Evolutionary conservation across 2,888 invertebrate species (phyloP), one percentile per base, ranked within the genome.

Genomic region (Leptopilina myrica): DNA sequence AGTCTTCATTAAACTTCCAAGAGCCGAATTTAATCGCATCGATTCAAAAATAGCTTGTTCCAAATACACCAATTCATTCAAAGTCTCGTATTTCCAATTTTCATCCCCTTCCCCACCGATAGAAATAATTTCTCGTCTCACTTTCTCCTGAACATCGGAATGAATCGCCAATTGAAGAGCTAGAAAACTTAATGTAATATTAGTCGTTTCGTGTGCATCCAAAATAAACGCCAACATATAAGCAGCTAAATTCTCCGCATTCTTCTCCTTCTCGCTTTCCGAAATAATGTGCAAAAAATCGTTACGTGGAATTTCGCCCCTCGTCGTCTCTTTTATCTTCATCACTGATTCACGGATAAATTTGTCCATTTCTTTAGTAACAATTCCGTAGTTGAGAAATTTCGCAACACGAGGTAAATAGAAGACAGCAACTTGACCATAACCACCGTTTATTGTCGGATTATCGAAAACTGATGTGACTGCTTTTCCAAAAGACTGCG

Each of bases 171-270:
- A 83, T 83, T 92, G 91, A 83, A 92, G 93, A 0, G 92, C 85
- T 5, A 92, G 88, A 79, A 92, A 92, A 15, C 91, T 90, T 77
- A 93, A 86, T 1, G 92, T 89, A 1, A 92, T 91, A 33, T 92
- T 92, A 0, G 93, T 92, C 2, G 93, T 93, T 86, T 93, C 93
- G 83, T 91, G 93, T 2, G 93, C 93, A 46, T 93, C 93, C 2
- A 92, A 84, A 84, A 93, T 93, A 84, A 93, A 93, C 7, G 93
- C 90, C n/a, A 93, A 88, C 14, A 92, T 91, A 82, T 93, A 93
- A 0, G 79, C 73, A 14, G 77, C 78, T 76, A 69, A 85, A 79
- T 56, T 78, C 53, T 85, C n/a, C 84, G 87, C 7, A 85, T 87
- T 11, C n/a, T 78, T 69, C n/a, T 76, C 79, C 20, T 76, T 67